phyloP scores from a whole-genome alignment of 1,140 invertebrate genomes.

The Globodera rostochiensis region DNA sequence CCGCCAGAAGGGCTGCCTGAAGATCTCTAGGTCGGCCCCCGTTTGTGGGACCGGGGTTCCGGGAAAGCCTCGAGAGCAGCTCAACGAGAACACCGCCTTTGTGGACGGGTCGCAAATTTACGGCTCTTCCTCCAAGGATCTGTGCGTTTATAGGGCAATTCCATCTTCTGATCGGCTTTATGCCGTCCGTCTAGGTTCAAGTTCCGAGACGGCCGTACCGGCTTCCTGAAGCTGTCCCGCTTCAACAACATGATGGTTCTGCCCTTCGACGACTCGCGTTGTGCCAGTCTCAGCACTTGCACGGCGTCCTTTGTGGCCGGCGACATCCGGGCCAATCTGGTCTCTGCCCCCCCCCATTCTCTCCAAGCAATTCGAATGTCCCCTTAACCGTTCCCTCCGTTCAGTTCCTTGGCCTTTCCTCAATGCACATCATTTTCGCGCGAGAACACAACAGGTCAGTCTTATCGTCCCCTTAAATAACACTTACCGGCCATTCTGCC shows the following conservation, averaged over 20 bases:
- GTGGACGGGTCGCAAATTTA: constrained; percentile 64
- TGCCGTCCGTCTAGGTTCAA: constrained; percentile 44
- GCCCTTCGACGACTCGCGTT: constrained; percentile 62
- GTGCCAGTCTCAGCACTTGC: constrained; percentile 47
- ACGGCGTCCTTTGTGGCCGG: constrained; percentile 62
- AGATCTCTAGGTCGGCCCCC: constrained; percentile 62
- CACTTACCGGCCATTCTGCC: neutral
- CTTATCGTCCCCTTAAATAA: neutral
- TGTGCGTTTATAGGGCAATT: constrained; percentile 22
- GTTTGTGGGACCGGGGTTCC: constrained; percentile 56
- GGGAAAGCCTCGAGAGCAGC: constrained; percentile 55
- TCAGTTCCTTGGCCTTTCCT: constrained; percentile 60
- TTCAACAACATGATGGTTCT: constrained; percentile 63
- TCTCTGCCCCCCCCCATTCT: neutral
- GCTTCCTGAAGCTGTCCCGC: constrained; percentile 59
- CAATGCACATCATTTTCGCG: constrained; percentile 64
- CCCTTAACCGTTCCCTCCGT: neutral
- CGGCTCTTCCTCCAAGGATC: constrained; percentile 60
- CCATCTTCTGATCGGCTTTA: neutral
- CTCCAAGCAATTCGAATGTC: too few species aligned
- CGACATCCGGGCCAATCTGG: constrained; percentile 62
- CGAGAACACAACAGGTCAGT: constrained; percentile 61
- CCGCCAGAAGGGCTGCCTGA: constrained; percentile 58
- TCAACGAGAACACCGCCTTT: constrained; percentile 63
- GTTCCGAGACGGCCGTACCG: constrained; percentile 63